These are phyloP conservation scores for Orchesella flavescens DNA, from an alignment of 2,888 invertebrate species.

Conservation along the genomic window DNA sequence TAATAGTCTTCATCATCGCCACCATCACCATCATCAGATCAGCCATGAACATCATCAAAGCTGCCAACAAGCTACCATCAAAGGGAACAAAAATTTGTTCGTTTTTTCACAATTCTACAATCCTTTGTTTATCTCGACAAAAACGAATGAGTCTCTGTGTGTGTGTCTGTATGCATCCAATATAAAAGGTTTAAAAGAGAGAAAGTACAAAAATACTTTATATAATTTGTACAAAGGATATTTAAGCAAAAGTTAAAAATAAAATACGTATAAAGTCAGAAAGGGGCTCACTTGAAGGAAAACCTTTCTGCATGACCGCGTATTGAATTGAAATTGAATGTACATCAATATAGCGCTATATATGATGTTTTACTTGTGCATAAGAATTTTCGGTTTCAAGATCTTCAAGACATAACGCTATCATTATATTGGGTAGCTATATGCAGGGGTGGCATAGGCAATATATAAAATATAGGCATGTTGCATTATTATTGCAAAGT, in stretches of 20 bases:
- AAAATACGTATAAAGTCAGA: no score
- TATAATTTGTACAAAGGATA: no score
- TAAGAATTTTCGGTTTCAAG: slow-evolving; percentile 6
- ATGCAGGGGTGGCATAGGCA: no score
- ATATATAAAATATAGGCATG: no score
- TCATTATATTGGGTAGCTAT: no score
- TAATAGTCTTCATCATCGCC: neutral
- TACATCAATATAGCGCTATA: no score
- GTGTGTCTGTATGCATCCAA: neutral
- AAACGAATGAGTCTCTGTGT: neutral
- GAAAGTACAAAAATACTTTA: neutral
- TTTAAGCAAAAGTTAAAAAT: no score
- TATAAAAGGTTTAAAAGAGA: neutral
- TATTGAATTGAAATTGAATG: neutral
- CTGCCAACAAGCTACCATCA: neutral
- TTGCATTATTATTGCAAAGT: no score
- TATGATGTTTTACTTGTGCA: no score
- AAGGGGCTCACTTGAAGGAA: no score
- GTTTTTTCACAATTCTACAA: neutral
- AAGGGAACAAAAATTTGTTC: neutral
- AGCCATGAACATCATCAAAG: neutral
- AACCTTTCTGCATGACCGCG: slow-evolving; percentile 2
- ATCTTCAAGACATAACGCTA: neutral
- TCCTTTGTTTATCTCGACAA: neutral
- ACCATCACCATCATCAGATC: neutral